These are phyloP conservation scores for Metacarcinus magister DNA, from an alignment of 2,888 invertebrate genomes.

Conservation along the genomic window DNA sequence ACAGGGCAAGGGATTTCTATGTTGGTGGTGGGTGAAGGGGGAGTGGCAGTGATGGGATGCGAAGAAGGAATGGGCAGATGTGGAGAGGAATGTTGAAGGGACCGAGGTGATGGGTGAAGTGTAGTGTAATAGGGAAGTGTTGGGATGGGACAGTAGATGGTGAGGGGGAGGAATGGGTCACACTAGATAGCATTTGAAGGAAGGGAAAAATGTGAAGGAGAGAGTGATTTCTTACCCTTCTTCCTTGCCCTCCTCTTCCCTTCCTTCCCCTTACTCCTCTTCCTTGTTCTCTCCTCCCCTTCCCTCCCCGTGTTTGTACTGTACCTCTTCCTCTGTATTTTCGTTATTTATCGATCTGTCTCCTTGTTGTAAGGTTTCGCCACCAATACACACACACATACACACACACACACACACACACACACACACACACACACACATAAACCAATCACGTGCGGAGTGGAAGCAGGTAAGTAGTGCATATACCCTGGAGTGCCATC, in stretches of 20 bases:
- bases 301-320: too few species aligned
- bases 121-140: not conserved
- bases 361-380: not conserved
- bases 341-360: too few species aligned
- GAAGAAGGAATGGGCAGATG: not conserved
- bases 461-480: too few species aligned
- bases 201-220: not conserved
- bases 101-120: too few species aligned
- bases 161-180: not conserved
- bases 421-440: conserved; percentile 64
- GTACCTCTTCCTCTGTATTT: too few species aligned
- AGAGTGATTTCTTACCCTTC: not conserved
- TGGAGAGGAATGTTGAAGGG: not conserved
- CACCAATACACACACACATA: conserved; percentile 34
- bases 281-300: not conserved
- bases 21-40: not conserved
- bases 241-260: not conserved
- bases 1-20: not conserved
- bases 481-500: not conserved
- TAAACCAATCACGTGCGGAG: not conserved
- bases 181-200: not conserved
- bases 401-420: conserved; percentile 63
- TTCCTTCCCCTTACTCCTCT: not conserved
- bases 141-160: not conserved
- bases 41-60: not conserved